Evolutionary conservation across 2,888 invertebrate genomes (phyloP).

Genomic region (Odontocolon sp.): DNA sequence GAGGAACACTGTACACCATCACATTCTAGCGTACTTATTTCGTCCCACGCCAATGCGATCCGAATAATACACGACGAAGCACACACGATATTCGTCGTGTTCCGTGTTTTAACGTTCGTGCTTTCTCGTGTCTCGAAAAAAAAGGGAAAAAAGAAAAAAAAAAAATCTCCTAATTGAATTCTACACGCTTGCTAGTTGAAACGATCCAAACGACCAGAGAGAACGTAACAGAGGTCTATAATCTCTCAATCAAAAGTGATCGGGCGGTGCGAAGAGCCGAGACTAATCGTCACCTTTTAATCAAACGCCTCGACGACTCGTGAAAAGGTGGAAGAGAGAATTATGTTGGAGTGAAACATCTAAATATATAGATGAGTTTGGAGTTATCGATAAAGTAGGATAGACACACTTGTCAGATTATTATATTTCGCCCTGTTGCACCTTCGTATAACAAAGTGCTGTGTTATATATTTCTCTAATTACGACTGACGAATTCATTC

Average conservation of each 20-base stretch:
- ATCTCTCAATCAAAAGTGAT: slow-evolving; percentile 53
- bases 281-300: slow-evolving; percentile 54
- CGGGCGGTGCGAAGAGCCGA: slow-evolving; percentile 44
- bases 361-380: not conserved
- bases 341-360: not conserved
- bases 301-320: slow-evolving; percentile 33
- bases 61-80: not conserved
- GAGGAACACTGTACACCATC: slow-evolving; percentile 18
- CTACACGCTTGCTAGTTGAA: slow-evolving; percentile 15
- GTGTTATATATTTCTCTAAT: not conserved
- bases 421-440: not conserved
- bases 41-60: slow-evolving; percentile 33
- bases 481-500: slow-evolving; percentile 35
- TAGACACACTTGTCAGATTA: not conserved
- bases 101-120: slow-evolving; percentile 2
- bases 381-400: not conserved
- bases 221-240: slow-evolving; percentile 12
- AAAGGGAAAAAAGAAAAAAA: not conserved
- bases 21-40: slow-evolving; percentile 18
- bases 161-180: slow-evolving; percentile 44
- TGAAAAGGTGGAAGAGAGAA: slow-evolving; percentile 3
- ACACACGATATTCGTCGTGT: slow-evolving; percentile 1
- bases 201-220: slow-evolving; percentile 7
- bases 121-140: not conserved
- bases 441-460: not conserved